Evolutionary conservation across 2,113 vertebrate species (phyloP), one percentile per base, ranked within the genome.

Genomic region (Varanus komodoensis): DNA sequence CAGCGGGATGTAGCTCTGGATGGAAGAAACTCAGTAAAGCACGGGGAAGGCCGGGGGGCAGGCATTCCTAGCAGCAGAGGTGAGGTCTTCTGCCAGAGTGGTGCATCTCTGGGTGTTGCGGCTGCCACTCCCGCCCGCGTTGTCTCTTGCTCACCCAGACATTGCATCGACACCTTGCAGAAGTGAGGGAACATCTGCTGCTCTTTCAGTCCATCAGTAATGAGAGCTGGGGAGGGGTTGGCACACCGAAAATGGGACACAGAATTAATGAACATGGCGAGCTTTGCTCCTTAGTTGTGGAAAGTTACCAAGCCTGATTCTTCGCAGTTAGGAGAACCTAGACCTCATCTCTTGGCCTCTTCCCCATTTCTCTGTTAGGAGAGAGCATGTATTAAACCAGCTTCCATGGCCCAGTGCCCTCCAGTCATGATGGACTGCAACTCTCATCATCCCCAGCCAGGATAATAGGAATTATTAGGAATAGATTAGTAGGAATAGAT

Each of bases 61-160:
- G 79, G 67, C 32, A 61, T 12, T 34, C 29, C 67, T 34, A 29
- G 61, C 29, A 54, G 34, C 23, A 7, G 57, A 67, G 84, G 21
- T 74, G 32, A 57, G 84, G 2, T 87, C 50, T 73, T 75, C 19
- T 7, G 21, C 71, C 23, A 15, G 32, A 77, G 32, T 75, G 71
- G 71, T 21, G 8, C 23, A n/a, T 75, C 52, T 75, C 52, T 38
- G 71, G 44, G 71, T 61, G n/a, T 57, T 38, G 71, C 38, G 85
- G n/a, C 73, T 87, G 71, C 4, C 71, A 29, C 69, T 64, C 17
- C 52, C 21, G 34, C 23, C 50, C 1, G 3, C 71, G 48, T 78
- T 87, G 88, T 82, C 88, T 75, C 67, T 89, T 52, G 61, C 69
- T 73, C 32, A 34, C 44, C 50, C 80, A 75, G 81, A n/a, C 52